phyloP scores from a whole-genome alignment of 2,888 invertebrate genomes.

The Lycia hirtaria region DNA sequence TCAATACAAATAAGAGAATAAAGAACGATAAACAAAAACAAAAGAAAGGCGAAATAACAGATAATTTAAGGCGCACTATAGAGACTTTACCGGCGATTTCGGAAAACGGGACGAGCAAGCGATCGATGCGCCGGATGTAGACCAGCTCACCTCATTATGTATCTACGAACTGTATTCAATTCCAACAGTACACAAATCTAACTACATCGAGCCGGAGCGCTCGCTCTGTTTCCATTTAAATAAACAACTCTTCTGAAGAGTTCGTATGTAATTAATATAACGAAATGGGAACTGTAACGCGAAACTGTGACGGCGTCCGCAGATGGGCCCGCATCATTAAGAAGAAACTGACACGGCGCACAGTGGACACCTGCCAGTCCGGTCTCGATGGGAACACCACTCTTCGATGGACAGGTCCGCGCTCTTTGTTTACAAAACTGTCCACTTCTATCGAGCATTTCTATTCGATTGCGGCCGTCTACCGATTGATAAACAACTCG shows the following conservation, averaged over 20 bases:
- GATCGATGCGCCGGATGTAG: slow-evolving; percentile 50
- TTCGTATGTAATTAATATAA: slow-evolving; percentile 54
- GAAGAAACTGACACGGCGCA: slow-evolving; percentile 61
- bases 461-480: slow-evolving; percentile 59
- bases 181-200: background rate
- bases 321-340: slow-evolving; percentile 59
- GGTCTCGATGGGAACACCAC: slow-evolving; percentile 75
- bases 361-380: slow-evolving; percentile 72
- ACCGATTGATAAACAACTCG: slow-evolving; percentile 69
- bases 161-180: slow-evolving; percentile 12
- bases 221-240: slow-evolving; percentile 29
- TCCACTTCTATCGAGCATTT: slow-evolving; percentile 76
- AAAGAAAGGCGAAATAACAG: slow-evolving; percentile 81
- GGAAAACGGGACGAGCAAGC: slow-evolving; percentile 68
- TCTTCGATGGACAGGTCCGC: slow-evolving; percentile 73
- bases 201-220: slow-evolving; percentile 12
- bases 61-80: slow-evolving; percentile 74
- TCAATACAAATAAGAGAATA: slow-evolving; percentile 79
- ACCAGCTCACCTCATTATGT: slow-evolving; percentile 34
- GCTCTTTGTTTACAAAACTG: slow-evolving; percentile 83
- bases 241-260: slow-evolving; percentile 55
- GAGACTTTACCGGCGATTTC: slow-evolving; percentile 64
- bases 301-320: slow-evolving; percentile 59
- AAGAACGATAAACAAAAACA: slow-evolving; percentile 74
- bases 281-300: slow-evolving; percentile 67